Evolutionary conservation across 2,888 invertebrate genomes (phyloP).

Genomic region (Cryptus armator): DNA sequence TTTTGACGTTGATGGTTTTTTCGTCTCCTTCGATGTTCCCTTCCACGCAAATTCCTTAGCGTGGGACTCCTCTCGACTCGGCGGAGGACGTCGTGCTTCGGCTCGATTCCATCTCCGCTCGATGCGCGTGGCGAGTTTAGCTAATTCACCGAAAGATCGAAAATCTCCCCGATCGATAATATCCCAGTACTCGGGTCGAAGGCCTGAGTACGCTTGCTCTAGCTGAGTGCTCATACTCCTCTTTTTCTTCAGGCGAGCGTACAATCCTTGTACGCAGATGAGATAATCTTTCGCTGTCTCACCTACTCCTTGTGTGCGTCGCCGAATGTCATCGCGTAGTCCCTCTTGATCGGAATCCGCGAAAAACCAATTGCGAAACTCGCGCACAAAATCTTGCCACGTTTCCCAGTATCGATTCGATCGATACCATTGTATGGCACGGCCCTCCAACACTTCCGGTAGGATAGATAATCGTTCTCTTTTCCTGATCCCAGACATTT

Average conservation of each 20-base stretch:
- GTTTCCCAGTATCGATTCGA: neutral
- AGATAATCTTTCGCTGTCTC: too few species aligned
- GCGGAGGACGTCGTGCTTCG: too few species aligned
- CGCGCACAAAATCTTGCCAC: slow-evolving; percentile 2
- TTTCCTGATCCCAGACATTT: neutral
- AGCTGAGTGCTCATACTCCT: too few species aligned
- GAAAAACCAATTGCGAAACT: neutral
- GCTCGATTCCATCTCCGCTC: slow-evolving; percentile 12
- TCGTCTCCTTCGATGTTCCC: too few species aligned
- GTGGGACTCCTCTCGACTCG: slow-evolving; percentile 8
- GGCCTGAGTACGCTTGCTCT: slow-evolving; percentile 11
- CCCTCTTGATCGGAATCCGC: neutral
- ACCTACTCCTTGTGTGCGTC: too few species aligned
- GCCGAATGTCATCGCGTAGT: neutral
- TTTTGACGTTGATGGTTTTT: too few species aligned
- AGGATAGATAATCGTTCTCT: neutral
- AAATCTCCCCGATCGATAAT: neutral
- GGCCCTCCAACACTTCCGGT: slow-evolving; percentile 18
- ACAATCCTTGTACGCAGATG: too few species aligned
- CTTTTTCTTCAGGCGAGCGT: too few species aligned
- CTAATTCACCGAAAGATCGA: neutral
- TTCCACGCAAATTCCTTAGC: slow-evolving; percentile 17
- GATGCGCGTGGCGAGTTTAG: neutral
- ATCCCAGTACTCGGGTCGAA: slow-evolving; percentile 17
- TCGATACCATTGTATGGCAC: neutral